Base-by-base conservation (phyloP, 2,797 vertebrate genomes). In the Lophotriccus pileatus region DNA sequence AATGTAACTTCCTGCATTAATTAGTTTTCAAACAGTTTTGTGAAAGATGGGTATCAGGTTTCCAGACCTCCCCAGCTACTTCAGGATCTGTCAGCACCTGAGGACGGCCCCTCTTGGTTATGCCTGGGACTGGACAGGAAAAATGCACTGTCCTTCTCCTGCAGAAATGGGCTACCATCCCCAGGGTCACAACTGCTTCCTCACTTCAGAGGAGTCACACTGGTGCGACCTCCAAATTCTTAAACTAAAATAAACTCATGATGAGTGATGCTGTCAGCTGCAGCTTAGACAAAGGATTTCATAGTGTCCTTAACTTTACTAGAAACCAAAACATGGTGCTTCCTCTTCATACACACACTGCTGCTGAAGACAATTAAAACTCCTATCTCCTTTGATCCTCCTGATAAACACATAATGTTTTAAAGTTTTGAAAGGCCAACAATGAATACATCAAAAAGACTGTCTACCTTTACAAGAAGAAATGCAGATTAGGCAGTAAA, bases 91-190 rank as follows among this genome's bases (percentile, higher is more conserved):
- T 60, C 69, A 53, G 52, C 63, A 68, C 62, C 76, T 27, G 27
- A 66, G 55, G 52, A 52, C 0, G 0, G 81, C 5, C 58, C 28
- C 28, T 60, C 55, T 27, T 0, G 0, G n/a, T 47, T 32, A 20
- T 0, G 2, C 3, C 53, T 6, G 3, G 58, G 36, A 39, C 39
- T 10, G 36, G 49, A 68, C 0, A 4, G 64, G 76, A 89, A 63
- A 12, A 6, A 2, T 3, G 9, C 2, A 3, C 24, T 3, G 7
- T 39, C 49, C 67, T 80, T 62, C 58, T 89, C 49, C 76, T 67
- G 44, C 34, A 77, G 58, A 84, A 66, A 77, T 0, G 4, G 49
- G 59, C 44, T 37, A 34, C 62, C 21, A 49, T 55, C 62, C 49
- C 36, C 47, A 76, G 24, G 37, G 56, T 67, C 52, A 82, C 68